Evolutionary conservation across 2,113 vertebrate species (phyloP).

Genomic region (Eretmochelys imbricata): DNA sequence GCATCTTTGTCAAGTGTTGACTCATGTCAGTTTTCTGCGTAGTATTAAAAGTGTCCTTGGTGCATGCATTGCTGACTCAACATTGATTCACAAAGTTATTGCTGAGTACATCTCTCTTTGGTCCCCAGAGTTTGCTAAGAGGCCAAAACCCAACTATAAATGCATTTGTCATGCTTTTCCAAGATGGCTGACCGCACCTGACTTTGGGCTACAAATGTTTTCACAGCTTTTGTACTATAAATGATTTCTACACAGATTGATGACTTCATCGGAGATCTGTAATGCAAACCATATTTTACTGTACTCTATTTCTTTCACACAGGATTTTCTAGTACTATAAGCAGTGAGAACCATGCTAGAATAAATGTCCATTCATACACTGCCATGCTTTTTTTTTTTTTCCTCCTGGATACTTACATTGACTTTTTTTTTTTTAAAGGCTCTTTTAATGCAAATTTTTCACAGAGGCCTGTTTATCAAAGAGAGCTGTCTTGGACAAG

Average conservation of each 20-base stretch:
- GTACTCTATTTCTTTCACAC: conserved; percentile 31
- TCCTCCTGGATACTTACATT: conserved; percentile 19
- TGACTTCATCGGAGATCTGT: conserved; percentile 68
- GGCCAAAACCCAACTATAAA: conserved; percentile 53
- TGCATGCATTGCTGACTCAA: conserved; percentile 59
- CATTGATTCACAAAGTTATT: conserved; percentile 53
- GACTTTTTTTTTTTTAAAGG: conserved; percentile 9
- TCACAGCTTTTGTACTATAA: conserved; percentile 68
- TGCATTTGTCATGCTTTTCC: conserved; percentile 62
- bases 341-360: conserved; percentile 27
- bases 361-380: conserved; percentile 51
- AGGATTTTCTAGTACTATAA: conserved; percentile 36
- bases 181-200: conserved; percentile 64
- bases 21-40: conserved; percentile 46
- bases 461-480: conserved; percentile 60
- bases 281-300: conserved; percentile 71
- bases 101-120: conserved; percentile 46
- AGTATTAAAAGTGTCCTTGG: conserved; percentile 24
- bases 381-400: not conserved
- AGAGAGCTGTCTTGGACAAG: conserved; percentile 51
- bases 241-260: conserved; percentile 61
- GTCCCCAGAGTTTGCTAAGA: conserved; percentile 44
- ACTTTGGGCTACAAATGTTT: conserved; percentile 61
- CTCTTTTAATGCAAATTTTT: conserved; percentile 63
- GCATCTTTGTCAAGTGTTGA: not conserved